These are phyloP conservation scores for Onychomys torridus DNA, from an alignment of 2,797 vertebrate genomes.

Conservation along the genomic window DNA sequence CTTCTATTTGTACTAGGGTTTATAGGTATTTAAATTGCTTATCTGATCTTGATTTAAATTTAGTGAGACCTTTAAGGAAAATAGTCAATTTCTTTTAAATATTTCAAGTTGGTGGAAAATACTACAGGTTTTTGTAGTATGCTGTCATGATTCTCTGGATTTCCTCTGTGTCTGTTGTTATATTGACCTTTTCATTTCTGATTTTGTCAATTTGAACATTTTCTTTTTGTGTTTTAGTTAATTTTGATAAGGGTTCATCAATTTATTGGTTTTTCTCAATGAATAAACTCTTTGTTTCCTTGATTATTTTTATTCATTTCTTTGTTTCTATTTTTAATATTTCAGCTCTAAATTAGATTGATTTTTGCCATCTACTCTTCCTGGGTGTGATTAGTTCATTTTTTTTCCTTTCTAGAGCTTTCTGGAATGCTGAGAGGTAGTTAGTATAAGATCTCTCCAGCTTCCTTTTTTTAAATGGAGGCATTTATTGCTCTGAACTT, in stretches of 20 bases:
- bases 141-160: not conserved
- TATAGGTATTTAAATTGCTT: not conserved
- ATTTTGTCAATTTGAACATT: not conserved
- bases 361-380: not conserved
- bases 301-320: not conserved
- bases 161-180: not conserved
- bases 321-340: not conserved
- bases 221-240: not conserved
- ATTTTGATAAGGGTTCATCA: not conserved
- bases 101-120: not conserved
- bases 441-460: not conserved
- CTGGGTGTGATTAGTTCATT: not conserved
- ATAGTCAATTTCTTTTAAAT: not conserved
- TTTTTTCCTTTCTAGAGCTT: not conserved
- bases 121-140: not conserved
- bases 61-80: not conserved
- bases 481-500: not conserved
- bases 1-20: too few species aligned
- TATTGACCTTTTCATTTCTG: not conserved
- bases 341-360: not conserved
- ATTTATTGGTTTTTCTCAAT: not conserved
- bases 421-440: not conserved
- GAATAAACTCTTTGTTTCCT: not conserved
- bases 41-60: not conserved
- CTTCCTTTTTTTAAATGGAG: not conserved